Evolutionary conservation across 2,113 vertebrate genomes (phyloP).

Genomic region (Neolamprologus sp.): DNA sequence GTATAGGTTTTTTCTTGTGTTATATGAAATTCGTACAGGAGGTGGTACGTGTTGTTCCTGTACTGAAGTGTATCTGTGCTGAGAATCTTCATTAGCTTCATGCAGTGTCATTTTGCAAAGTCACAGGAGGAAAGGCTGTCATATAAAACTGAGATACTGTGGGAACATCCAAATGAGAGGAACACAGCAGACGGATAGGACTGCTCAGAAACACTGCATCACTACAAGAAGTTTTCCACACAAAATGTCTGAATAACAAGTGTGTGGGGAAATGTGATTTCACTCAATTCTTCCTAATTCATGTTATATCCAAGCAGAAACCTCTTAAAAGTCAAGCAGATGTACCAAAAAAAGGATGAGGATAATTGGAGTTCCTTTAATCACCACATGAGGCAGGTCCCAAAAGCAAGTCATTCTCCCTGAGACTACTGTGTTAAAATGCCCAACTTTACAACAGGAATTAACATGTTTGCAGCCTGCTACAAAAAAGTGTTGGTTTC

Average conservation of each 20-base stretch:
- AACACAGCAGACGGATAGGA: neutral
- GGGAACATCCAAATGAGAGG: neutral
- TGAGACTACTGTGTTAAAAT: neutral
- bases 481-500: neutral
- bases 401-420: neutral
- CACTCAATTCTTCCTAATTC: neutral
- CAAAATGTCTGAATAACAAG: neutral
- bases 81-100: neutral
- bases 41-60: neutral
- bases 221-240: neutral
- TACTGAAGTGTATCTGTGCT: neutral
- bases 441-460: neutral
- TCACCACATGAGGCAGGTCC: neutral
- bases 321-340: neutral
- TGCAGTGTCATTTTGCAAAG: neutral
- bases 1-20: neutral
- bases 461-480: neutral
- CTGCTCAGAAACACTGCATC: neutral
- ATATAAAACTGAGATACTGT: slow-evolving; percentile 3
- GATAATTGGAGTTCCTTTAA: neutral
- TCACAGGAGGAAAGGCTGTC: neutral
- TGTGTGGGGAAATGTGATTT: neutral
- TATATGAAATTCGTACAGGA: neutral
- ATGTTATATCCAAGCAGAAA: neutral
- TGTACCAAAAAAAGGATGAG: neutral